These are phyloP conservation scores for Patella ulyssiponensis DNA, from an alignment of 2,888 invertebrate species.

Conservation along the genomic window DNA sequence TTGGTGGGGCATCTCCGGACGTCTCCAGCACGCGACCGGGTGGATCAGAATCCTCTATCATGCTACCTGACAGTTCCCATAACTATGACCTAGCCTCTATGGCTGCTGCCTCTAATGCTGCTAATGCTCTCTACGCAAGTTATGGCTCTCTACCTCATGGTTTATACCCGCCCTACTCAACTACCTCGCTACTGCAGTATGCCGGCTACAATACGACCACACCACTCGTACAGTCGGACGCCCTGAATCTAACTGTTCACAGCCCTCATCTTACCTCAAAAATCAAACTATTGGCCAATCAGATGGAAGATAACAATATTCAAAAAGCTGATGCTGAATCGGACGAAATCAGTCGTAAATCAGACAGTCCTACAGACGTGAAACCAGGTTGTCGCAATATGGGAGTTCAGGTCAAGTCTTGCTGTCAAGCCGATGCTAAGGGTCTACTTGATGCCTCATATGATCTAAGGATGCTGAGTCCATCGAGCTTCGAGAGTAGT, in stretches of 20 bases:
- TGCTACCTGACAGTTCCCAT: slow-evolving; percentile 22
- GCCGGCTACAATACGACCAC: slow-evolving; percentile 27
- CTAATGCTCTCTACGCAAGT: slow-evolving; percentile 22
- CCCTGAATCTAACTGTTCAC: slow-evolving; percentile 56
- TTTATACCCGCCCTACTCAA: slow-evolving; percentile 49
- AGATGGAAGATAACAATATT: neutral
- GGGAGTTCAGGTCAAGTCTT: slow-evolving; percentile 53
- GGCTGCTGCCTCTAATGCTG: slow-evolving; percentile 25
- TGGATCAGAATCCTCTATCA: neutral
- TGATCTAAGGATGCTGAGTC: slow-evolving; percentile 15
- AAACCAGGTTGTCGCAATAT: slow-evolving; percentile 15
- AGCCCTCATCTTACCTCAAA: neutral
- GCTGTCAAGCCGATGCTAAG: slow-evolving; percentile 41
- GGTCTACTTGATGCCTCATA: slow-evolving; percentile 26
- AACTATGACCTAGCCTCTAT: slow-evolving; percentile 19
- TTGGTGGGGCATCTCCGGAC: slow-evolving; percentile 11
- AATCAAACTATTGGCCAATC: slow-evolving; percentile 1
- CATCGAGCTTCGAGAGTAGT: slow-evolving; percentile 32
- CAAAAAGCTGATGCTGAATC: neutral
- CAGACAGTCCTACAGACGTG: slow-evolving; percentile 18
- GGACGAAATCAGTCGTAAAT: slow-evolving; percentile 1
- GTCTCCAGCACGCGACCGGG: neutral
- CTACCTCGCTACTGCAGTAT: slow-evolving; percentile 34
- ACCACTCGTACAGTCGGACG: slow-evolving; percentile 50
- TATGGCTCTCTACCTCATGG: slow-evolving; percentile 36